phyloP scores from a whole-genome alignment of 2,113 vertebrate species.

The Colistium nudipinnis region DNA sequence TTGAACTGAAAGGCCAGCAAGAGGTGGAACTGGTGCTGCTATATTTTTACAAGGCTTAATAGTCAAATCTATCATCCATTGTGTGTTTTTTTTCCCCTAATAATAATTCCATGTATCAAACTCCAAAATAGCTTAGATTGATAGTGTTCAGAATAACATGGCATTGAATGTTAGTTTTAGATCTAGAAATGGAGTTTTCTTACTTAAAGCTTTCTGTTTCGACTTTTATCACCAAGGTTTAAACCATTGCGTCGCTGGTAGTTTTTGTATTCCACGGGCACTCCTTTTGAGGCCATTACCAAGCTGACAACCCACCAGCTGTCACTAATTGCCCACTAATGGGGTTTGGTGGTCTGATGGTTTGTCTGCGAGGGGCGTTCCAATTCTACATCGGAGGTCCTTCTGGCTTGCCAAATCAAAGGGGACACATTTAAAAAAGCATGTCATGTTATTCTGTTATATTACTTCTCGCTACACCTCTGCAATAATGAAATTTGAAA shows the following conservation, averaged over 20 bases:
- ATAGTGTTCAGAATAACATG: background rate
- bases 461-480: constrained; percentile 66
- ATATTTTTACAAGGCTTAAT: constrained; percentile 14
- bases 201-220: constrained; percentile 41
- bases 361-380: constrained; percentile 80
- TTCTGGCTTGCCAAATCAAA: constrained; percentile 80
- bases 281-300: constrained; percentile 84
- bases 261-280: constrained; percentile 79
- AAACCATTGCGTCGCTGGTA: constrained; percentile 57
- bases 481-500: constrained; percentile 61
- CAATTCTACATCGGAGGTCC: constrained; percentile 81
- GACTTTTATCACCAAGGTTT: constrained; percentile 65
- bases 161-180: background rate
- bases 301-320: constrained; percentile 85
- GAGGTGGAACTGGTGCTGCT: constrained; percentile 56
- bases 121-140: background rate
- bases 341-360: constrained; percentile 82
- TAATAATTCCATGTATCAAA: constrained; percentile 17
- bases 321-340: constrained; percentile 88
- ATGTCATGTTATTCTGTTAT: constrained; percentile 77
- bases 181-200: constrained; percentile 13
- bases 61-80: background rate
- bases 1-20: constrained; percentile 79
- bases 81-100: background rate
- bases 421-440: constrained; percentile 81